Conservation (phyloP, 2,888 invertebrate species). For the Actias luna region DNA sequence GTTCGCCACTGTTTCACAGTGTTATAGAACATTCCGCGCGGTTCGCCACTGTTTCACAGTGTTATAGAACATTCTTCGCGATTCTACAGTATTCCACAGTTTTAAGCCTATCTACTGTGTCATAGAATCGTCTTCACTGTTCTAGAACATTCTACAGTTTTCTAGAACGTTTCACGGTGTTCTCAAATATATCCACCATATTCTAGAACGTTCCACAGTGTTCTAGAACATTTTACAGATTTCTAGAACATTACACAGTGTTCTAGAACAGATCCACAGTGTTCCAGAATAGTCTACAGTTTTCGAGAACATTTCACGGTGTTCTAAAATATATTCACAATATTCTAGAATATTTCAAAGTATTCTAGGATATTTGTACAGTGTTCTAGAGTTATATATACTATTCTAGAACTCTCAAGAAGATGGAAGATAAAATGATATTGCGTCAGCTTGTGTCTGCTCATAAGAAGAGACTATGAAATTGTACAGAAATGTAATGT, state of each 20-base stretch:
- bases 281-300: neutral
- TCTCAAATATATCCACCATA: neutral
- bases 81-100: no score
- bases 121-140: no score
- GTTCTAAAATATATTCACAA: neutral
- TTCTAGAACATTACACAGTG: neutral
- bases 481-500: neutral
- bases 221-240: neutral
- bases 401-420: neutral
- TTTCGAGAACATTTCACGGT: neutral
- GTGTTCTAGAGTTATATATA: neutral
- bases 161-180: neutral
- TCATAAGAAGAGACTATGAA: no score
- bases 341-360: neutral
- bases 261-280: no score
- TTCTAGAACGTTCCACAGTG: neutral
- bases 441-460: no score
- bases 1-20: no score
- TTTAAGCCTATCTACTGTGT: no score
- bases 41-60: neutral
- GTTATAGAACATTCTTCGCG: no score
- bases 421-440: no score
- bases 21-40: neutral
- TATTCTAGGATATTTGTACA: neutral
- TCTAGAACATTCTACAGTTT: neutral